These are phyloP conservation scores for Zenarchopterus dispar DNA, from an alignment of 2,797 vertebrate genomes.

Conservation along the genomic window DNA sequence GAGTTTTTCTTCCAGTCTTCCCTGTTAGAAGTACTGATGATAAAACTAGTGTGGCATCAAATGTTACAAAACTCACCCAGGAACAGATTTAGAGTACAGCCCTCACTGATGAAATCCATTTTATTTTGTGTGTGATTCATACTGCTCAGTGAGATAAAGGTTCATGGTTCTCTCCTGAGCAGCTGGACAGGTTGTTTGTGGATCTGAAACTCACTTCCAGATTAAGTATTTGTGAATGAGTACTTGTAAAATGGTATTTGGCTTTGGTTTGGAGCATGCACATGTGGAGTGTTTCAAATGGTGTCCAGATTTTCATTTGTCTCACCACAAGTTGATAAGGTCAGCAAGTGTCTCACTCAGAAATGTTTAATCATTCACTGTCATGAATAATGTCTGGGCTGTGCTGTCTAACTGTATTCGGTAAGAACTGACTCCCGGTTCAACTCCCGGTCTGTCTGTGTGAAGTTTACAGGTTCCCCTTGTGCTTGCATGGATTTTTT, in stretches of 20 bases:
- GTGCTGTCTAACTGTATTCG: no score
- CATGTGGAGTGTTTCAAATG: neutral
- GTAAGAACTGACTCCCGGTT: no score
- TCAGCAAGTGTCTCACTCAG: no score
- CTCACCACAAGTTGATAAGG: no score
- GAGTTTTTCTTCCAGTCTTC: neutral
- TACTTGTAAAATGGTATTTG: slow-evolving; percentile 8
- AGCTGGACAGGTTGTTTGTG: neutral
- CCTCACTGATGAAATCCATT: neutral
- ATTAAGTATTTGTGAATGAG: neutral
- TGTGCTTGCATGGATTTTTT: no score
- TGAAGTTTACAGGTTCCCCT: no score
- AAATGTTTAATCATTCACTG: no score
- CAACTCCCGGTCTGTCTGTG: no score
- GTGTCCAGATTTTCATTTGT: neutral
- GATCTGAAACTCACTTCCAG: neutral
- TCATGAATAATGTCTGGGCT: no score
- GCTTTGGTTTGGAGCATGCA: neutral
- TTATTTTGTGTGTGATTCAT: neutral
- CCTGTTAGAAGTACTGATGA: neutral
- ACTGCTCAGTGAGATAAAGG: no score
- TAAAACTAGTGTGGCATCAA: neutral
- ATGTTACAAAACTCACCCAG: neutral
- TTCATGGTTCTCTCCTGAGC: neutral
- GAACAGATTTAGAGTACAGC: neutral